Evolutionary conservation across 1,140 invertebrate species (phyloP).

Genomic region (Hycleus phaleratus): DNA sequence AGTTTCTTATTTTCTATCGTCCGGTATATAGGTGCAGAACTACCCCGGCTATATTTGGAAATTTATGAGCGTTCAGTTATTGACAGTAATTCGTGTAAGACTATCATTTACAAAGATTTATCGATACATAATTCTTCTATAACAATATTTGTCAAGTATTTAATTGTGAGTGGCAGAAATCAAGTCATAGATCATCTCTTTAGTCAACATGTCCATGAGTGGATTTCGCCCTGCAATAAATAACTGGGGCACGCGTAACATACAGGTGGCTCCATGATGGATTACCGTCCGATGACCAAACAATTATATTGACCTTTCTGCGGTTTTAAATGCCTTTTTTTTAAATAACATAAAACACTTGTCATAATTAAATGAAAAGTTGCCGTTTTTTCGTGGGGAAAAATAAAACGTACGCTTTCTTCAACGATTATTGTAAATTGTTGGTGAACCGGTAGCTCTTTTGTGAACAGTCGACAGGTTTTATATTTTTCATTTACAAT

Average conservation of each 20-base stretch:
- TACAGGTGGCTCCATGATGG: constrained; percentile 31
- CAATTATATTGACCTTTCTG: constrained; percentile 29
- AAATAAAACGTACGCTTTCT: too few species aligned
- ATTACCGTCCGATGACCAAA: constrained; percentile 27
- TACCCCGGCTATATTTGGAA: constrained; percentile 14
- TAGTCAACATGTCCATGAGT: constrained; percentile 29
- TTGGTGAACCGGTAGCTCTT: too few species aligned
- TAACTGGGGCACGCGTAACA: constrained; percentile 24
- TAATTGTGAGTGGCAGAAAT: constrained; percentile 33
- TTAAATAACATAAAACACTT: not conserved
- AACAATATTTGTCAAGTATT: constrained; percentile 35
- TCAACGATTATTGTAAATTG: too few species aligned
- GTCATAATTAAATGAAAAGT: too few species aligned
- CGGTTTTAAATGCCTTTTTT: constrained; percentile 2
- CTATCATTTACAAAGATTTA: constrained; percentile 32
- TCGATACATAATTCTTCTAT: constrained; percentile 32
- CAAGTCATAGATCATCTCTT: constrained; percentile 32
- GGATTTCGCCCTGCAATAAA: constrained; percentile 26
- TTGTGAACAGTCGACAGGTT: too few species aligned
- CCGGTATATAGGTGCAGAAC: too few species aligned
- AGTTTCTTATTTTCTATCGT: too few species aligned
- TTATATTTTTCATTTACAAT: too few species aligned
- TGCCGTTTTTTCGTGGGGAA: too few species aligned
- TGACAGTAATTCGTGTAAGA: constrained; percentile 36
- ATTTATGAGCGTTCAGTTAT: constrained; percentile 29